Evolutionary conservation across 2,888 invertebrate species (phyloP).

Genomic region (Scrobipalpa atriplicella): DNA sequence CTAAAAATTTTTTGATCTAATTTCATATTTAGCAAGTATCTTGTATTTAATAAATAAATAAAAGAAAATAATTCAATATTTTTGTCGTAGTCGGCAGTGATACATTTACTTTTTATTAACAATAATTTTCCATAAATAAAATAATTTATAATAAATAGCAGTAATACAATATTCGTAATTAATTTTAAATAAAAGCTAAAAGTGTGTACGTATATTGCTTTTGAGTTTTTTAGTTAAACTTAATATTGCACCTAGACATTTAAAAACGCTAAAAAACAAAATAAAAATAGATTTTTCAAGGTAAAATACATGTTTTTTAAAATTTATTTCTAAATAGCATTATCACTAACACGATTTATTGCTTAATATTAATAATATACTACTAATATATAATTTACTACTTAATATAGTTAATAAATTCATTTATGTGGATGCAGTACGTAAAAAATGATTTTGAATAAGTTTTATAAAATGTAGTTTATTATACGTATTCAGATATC

Average conservation of each 20-base stretch:
- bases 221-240: constrained; percentile 58
- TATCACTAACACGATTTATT: constrained; percentile 77
- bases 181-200: constrained; percentile 43
- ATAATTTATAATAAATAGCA: constrained; percentile 10
- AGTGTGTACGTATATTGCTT: constrained; percentile 77
- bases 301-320: constrained; percentile 38
- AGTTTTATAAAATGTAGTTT: constrained; percentile 3
- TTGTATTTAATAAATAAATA: background rate
- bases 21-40: constrained; percentile 44
- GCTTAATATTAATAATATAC: constrained; percentile 65
- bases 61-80: background rate
- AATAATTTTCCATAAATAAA: constrained; percentile 1
- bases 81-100: constrained; percentile 27
- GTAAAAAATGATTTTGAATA: constrained; percentile 21
- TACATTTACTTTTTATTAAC: constrained; percentile 29
- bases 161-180: constrained; percentile 12
- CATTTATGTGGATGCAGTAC: constrained; percentile 65
- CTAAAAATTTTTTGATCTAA: constrained; percentile 63
- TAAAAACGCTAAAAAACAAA: constrained; percentile 31
- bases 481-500: background rate
- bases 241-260: constrained; percentile 71
- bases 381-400: constrained; percentile 55
- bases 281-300: constrained; percentile 33
- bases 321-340: constrained; percentile 48
- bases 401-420: constrained; percentile 67